phyloP scores from a whole-genome alignment of 2,113 vertebrate genomes.

The Eleginops maclovinus region DNA sequence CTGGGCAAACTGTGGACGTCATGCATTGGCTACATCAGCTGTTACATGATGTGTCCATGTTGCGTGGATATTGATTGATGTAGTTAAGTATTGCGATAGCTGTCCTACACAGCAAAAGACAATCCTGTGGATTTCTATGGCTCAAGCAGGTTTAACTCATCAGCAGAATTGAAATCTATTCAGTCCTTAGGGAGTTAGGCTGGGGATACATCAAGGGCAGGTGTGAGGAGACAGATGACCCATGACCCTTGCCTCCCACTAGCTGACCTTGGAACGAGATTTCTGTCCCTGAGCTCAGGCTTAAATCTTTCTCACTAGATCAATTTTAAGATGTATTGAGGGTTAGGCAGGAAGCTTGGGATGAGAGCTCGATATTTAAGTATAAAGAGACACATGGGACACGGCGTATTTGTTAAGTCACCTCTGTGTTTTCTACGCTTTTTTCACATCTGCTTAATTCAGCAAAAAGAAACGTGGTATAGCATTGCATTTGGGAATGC shows the following conservation, averaged over 20 bases:
- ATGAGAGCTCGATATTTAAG: conserved; percentile 74
- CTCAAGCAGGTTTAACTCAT: conserved; percentile 81
- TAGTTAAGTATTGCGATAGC: conserved; percentile 57
- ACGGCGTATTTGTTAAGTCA: conserved; percentile 38
- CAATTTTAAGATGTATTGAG: conserved; percentile 79
- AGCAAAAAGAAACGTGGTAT: conserved; percentile 32
- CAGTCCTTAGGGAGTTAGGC: conserved; percentile 32
- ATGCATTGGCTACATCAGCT: conserved; percentile 57
- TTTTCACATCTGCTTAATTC: conserved; percentile 31
- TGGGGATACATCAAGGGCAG: conserved; percentile 75
- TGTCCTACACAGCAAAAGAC: conserved; percentile 70
- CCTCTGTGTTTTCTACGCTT: conserved; percentile 42
- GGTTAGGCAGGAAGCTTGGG: conserved; percentile 52
- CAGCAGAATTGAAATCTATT: conserved; percentile 70
- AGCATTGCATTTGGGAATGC: background rate
- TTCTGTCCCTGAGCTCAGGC: conserved; percentile 61
- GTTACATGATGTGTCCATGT: conserved; percentile 60
- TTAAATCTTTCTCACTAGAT: conserved; percentile 71
- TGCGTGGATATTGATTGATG: conserved; percentile 74
- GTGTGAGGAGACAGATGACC: conserved; percentile 74
- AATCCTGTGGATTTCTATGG: conserved; percentile 74
- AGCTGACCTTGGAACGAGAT: conserved; percentile 72
- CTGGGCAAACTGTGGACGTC: conserved; percentile 59
- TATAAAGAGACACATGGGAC: conserved; percentile 63
- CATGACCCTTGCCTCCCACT: conserved; percentile 59